Evolutionary conservation across 2,888 invertebrate species (phyloP).

Genomic region (Lagria hirta): DNA sequence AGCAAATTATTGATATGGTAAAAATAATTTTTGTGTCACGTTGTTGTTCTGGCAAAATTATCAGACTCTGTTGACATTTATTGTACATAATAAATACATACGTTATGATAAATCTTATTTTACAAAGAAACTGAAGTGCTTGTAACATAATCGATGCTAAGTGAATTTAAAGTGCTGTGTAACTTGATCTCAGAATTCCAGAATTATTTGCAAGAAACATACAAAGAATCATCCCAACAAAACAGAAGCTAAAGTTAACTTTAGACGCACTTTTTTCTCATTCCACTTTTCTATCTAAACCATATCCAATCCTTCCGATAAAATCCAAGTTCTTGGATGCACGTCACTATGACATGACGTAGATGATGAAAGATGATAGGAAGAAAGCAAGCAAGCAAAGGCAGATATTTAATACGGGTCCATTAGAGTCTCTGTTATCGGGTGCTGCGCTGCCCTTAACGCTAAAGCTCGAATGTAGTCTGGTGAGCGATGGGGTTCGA

Average conservation of each 20-base stretch:
- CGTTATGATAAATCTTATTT: too few species aligned
- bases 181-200: conserved; percentile 34
- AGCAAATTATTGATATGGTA: too few species aligned
- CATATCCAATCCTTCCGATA: conserved; percentile 35
- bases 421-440: conserved; percentile 45
- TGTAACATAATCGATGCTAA: conserved; percentile 30
- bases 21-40: too few species aligned
- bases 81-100: too few species aligned
- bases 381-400: conserved; percentile 43
- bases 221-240: conserved; percentile 16
- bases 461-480: conserved; percentile 29
- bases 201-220: conserved; percentile 19
- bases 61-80: too few species aligned
- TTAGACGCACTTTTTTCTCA: too few species aligned
- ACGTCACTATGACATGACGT: conserved; percentile 45
- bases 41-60: too few species aligned
- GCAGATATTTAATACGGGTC: conserved; percentile 51
- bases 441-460: conserved; percentile 21
- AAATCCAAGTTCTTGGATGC: conserved; percentile 36
- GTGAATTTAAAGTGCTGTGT: conserved; percentile 41
- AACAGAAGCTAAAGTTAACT: conserved; percentile 7
- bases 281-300: too few species aligned
- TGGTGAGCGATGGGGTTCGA: conserved; percentile 28
- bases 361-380: conserved; percentile 51
- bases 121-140: conserved; percentile 20